Base-by-base conservation (phyloP, 2,888 invertebrate species). In the Plutella xylostella region DNA sequence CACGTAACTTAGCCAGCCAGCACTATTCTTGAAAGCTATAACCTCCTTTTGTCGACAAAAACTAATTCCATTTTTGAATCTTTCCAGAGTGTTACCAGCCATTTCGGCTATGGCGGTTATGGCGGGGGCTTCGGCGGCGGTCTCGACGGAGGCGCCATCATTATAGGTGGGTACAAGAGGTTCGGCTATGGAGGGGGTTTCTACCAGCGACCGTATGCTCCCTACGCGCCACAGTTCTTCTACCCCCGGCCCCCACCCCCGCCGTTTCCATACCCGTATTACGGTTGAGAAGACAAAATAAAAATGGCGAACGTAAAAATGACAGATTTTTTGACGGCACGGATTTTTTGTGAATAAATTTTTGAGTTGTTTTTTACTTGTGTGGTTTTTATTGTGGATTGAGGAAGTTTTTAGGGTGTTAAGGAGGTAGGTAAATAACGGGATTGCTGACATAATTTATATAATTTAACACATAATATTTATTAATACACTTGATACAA, bases 401-500 rank as follows among this genome's bases (percentile, higher is more conserved):
- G 4, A 4, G 4, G 11, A 31, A n/a, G 12, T 6, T 31, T 4
- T n/a, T 35, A 14, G 4, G 34, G 3, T 35, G 12, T 30, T 5
- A n/a, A 20, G 42, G 30, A 25, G 14, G 31, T 42, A 25, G n/a
- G 43, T 47, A 55, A 41, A 51, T 70, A 63, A 66, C 55, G 55
- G 53, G 51, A 61, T 61, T 74, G 79, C 80, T 64, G 78, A 77
- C 68, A 75, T 74, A 71, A 72, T 73, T 73, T 66, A 72, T 79
- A 74, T 79, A 75, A 64, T 71, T 63, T 71, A 76, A 79, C 78
- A 80, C 75, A 75, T 69, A 72, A 52, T 61, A 61, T 58, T 54
- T 67, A 69, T 54, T 67, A 69, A 61, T 70, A 72, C 69, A 74
- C 66, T 65, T 65, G 64, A 65, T 66, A 60, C 60, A 68, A 68